Percentiles rank a stretch among this genome's conserved stretches.
phyloP scores from a whole-genome alignment of 2,888 invertebrate species.

The Ochropleura leucogaster region DNA sequence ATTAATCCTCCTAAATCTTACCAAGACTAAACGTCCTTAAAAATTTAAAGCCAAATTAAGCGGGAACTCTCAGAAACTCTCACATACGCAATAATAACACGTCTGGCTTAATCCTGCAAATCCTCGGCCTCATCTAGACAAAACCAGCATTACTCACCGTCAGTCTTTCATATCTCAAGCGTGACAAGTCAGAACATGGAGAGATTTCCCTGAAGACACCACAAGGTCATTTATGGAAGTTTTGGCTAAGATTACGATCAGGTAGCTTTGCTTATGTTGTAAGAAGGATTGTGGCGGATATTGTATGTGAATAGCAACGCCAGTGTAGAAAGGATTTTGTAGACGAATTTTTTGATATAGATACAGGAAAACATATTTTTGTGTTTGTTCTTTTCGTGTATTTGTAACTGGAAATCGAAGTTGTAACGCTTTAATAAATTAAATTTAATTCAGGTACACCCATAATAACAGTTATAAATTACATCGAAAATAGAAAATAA shows the following conservation, averaged over 20 bases:
- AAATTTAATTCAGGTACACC: no score
- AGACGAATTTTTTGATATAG: neutral
- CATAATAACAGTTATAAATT: no score
- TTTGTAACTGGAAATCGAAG: neutral
- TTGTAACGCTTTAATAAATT: no score
- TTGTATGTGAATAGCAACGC: conserved; percentile 10
- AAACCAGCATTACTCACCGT: conserved; percentile 64
- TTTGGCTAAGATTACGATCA: conserved; percentile 63
- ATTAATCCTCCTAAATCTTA: conserved; percentile 31
- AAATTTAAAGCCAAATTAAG: conserved; percentile 46
- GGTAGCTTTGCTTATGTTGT: conserved; percentile 43
- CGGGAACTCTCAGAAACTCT: conserved; percentile 36
- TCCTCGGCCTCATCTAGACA: conserved; percentile 62
- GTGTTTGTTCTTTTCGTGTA: neutral
- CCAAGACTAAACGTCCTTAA: conserved; percentile 5
- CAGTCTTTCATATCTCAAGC: conserved; percentile 69
- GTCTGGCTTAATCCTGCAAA: conserved; percentile 60
- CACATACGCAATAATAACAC: conserved; percentile 47
- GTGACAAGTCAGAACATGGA: conserved; percentile 65
- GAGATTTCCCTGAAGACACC: conserved; percentile 73
- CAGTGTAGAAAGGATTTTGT: neutral
- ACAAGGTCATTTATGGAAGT: conserved; percentile 68
- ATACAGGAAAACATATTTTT: neutral
- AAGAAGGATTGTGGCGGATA: conserved; percentile 28
- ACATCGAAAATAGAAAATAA: no score